Percentiles rank a stretch among this genome's conserved stretches.
Evolutionary conservation across 2,797 vertebrate genomes (phyloP).

Genomic region (Halcyon chelicuti): DNA sequence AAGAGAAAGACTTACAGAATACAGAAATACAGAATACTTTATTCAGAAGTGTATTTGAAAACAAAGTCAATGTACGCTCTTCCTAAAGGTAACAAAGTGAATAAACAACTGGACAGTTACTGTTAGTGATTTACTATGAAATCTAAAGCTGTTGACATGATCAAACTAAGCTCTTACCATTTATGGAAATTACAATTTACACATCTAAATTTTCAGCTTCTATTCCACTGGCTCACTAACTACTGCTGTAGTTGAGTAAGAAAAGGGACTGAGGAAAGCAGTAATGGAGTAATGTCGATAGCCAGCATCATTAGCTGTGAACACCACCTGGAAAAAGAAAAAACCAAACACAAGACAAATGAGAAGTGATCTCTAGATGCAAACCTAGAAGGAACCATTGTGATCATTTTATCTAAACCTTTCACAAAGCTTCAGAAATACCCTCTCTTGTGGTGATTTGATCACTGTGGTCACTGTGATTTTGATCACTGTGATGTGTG

Average conservation of each 20-base stretch:
- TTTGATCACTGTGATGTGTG: background rate
- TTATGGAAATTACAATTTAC: background rate
- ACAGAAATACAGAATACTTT: background rate
- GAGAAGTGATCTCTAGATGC: background rate
- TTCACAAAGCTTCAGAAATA: background rate
- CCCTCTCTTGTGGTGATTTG: background rate
- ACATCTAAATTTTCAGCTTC: background rate
- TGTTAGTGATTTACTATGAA: background rate
- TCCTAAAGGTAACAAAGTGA: background rate
- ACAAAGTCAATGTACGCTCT: background rate
- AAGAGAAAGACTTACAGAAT: background rate
- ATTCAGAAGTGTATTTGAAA: background rate
- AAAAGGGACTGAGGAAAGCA: slow-evolving; percentile 86
- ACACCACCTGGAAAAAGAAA: slow-evolving; percentile 81
- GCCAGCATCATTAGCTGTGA: slow-evolving; percentile 82
- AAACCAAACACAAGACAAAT: background rate
- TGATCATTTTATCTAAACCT: background rate
- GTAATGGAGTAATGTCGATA: slow-evolving; percentile 83
- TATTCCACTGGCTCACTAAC: slow-evolving; percentile 77
- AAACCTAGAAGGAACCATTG: background rate
- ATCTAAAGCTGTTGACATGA: background rate
- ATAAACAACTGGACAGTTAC: background rate
- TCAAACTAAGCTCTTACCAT: background rate
- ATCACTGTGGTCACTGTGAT: background rate
- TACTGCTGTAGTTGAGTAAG: slow-evolving; percentile 85